Percentiles rank a stretch among this genome's conserved stretches.
Evolutionary conservation across 2,113 vertebrate genomes (phyloP).

Genomic region (Gymnarchus niloticus): DNA sequence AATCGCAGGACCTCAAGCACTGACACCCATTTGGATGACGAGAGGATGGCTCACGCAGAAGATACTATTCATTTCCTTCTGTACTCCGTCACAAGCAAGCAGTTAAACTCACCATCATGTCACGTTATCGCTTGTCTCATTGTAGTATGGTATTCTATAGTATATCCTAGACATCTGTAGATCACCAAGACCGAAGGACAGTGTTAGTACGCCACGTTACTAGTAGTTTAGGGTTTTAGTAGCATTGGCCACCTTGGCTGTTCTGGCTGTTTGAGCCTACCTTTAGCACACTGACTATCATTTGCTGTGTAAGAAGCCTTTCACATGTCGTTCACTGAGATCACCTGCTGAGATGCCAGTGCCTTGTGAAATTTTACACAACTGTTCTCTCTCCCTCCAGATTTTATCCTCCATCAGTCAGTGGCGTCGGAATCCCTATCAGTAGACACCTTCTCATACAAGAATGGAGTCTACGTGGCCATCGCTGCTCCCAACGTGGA

Average conservation of each 20-base stretch:
- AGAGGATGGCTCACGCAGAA: neutral
- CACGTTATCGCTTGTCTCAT: no score
- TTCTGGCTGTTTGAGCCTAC: no score
- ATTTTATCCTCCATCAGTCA: slow-evolving; percentile 89
- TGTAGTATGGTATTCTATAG: no score
- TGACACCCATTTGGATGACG: neutral
- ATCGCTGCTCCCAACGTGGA: slow-evolving; percentile 90
- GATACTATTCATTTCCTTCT: neutral
- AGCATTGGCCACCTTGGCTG: no score
- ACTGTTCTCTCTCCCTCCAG: slow-evolving; percentile 54
- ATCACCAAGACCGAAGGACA: no score
- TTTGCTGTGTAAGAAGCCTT: neutral
- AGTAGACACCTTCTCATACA: slow-evolving; percentile 87
- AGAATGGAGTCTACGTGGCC: slow-evolving; percentile 90
- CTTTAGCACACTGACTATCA: no score
- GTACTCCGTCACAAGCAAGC: no score
- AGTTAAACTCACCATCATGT: no score
- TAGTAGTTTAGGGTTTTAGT: no score
- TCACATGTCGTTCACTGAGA: neutral
- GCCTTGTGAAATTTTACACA: neutral
- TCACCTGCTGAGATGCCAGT: neutral
- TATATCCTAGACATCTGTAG: no score
- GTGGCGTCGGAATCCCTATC: slow-evolving; percentile 86
- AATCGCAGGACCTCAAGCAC: neutral
- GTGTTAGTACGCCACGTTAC: no score